Evolutionary conservation across 2,113 vertebrate genomes (phyloP).

Genomic region (Candoia aspera): DNA sequence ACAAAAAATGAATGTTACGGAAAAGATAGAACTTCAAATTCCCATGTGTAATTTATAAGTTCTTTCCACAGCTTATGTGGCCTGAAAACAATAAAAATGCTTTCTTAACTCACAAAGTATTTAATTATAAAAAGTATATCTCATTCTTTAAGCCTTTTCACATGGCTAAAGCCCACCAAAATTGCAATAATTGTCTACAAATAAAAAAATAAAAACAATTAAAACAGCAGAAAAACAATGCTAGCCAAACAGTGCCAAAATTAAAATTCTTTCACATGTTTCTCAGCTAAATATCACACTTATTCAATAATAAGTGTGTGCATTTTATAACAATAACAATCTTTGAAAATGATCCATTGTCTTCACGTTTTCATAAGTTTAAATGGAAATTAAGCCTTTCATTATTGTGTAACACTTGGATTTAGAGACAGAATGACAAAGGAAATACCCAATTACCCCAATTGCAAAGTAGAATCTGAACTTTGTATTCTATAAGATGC

Average conservation of each 20-base stretch:
- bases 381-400: no score
- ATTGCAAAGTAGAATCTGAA: no score
- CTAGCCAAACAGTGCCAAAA: not conserved
- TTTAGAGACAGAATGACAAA: no score
- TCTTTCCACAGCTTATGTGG: not conserved
- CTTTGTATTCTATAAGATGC: no score
- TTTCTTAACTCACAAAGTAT: not conserved
- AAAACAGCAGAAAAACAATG: not conserved
- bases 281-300: not conserved
- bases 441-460: no score
- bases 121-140: not conserved
- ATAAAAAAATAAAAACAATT: not conserved
- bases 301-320: not conserved
- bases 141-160: not conserved
- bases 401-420: no score
- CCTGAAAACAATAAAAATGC: not conserved
- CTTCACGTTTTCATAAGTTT: no score
- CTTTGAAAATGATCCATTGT: no score
- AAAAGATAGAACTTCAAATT: not conserved
- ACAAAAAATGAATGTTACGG: not conserved
- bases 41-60: not conserved
- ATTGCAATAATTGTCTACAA: not conserved
- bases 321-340: not conserved
- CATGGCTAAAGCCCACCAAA: not conserved
- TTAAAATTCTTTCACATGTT: not conserved